phyloP scores from a whole-genome alignment of 2,113 vertebrate species.

The Sula dactylatra region DNA sequence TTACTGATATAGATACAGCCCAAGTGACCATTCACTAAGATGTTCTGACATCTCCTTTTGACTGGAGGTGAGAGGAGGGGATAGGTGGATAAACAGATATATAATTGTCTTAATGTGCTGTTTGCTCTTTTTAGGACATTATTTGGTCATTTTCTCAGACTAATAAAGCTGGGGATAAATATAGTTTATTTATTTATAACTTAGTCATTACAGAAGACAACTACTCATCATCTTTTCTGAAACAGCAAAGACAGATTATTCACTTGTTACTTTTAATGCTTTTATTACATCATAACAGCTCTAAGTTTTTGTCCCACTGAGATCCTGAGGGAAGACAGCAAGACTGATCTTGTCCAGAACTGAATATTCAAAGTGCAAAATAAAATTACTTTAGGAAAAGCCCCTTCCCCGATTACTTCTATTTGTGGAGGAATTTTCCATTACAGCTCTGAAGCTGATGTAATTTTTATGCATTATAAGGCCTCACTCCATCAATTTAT shows the following conservation, averaged over 20 bases:
- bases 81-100: not conserved
- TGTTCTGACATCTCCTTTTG: not conserved
- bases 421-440: slow-evolving; percentile 9
- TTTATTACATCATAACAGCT: not conserved
- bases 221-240: not conserved
- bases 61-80: not conserved
- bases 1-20: not conserved
- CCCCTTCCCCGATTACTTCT: not conserved
- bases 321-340: not conserved
- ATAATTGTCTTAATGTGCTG: not conserved
- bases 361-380: not conserved
- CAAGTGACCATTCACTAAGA: not conserved
- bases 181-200: not conserved
- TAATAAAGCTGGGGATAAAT: not conserved
- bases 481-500: slow-evolving; percentile 51
- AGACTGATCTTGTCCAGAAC: not conserved
- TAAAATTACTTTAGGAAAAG: not conserved
- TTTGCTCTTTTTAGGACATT: not conserved
- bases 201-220: not conserved
- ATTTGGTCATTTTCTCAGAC: not conserved
- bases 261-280: not conserved
- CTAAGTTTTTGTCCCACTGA: not conserved
- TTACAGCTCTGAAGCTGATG: not conserved
- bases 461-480: slow-evolving; percentile 58
- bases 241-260: not conserved